Conservation (phyloP, 1,140 invertebrate species). For the Calycopis cecrops region DNA sequence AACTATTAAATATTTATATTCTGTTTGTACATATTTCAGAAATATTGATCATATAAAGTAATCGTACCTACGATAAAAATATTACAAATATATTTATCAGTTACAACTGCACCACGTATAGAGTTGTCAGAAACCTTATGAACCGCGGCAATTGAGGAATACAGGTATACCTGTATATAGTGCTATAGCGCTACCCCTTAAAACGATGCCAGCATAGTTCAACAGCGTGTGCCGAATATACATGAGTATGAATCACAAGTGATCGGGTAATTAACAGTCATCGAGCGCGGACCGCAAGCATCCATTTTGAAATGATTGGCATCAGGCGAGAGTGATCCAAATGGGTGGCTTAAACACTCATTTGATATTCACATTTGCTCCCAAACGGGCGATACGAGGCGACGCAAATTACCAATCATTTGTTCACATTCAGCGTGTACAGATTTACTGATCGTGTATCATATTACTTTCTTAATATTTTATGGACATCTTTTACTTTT, state of each 20-base stretch:
- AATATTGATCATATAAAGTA: too few species aligned
- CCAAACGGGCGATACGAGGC: conserved; percentile 42
- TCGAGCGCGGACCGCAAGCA: conserved; percentile 50
- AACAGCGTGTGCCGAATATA: conserved; percentile 3
- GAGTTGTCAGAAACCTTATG: too few species aligned
- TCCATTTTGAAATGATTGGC: conserved; percentile 63
- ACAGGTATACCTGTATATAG: too few species aligned
- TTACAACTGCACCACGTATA: too few species aligned
- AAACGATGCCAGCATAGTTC: too few species aligned
- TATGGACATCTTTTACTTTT: neutral
- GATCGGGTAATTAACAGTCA: conserved; percentile 50
- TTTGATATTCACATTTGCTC: conserved; percentile 65
- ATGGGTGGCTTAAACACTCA: conserved; percentile 64
- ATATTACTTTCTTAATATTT: neutral
- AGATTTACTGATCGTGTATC: conserved; percentile 21
- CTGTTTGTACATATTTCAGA: too few species aligned
- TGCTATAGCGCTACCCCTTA: too few species aligned
- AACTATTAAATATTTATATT: too few species aligned
- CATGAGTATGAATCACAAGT: conserved; percentile 26
- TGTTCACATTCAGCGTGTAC: conserved; percentile 48
- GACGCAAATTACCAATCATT: conserved; percentile 59
- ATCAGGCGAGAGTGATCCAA: conserved; percentile 58
- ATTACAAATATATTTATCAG: too few species aligned
- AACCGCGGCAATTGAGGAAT: too few species aligned
- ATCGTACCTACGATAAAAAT: too few species aligned